Evolutionary conservation across 2,113 vertebrate species (phyloP), one percentile per base, ranked within the genome.

Genomic region (Noctilio leporinus): DNA sequence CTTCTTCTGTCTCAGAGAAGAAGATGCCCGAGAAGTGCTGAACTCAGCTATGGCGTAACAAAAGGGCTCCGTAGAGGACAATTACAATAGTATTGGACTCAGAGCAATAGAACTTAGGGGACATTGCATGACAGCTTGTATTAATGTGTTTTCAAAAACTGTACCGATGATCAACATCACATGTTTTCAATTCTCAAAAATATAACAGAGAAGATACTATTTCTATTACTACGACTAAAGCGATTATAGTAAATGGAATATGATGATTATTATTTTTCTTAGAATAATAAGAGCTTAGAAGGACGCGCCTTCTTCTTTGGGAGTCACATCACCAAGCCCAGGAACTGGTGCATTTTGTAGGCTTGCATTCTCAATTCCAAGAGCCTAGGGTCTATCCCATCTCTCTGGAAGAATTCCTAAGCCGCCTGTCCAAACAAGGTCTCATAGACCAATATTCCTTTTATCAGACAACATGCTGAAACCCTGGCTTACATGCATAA

Each of bases 391-490:
- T 65, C 80, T 26, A 2, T 22, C 55, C 80, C 82, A 64, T 72
- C 59, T 67, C 83, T 4, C 11, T 2, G 53, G 40, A 91, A 87
- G 6, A 87, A 77, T 84, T 82, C 84, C 40, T 0, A 35, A 89
- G 91, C 4, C 95, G 73, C 40, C 86, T 67, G 17, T 65, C 51
- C 14, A 11, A 91, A 0, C 35, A 19, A 19, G 3, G 15, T 30
- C 24, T 88, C 65, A 53, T 1, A 5, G 69, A 69, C 0, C 0
- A 62, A 30, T 14, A 69, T 24, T 93, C 81, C 81, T 91, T 89
- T 59, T 64, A 76, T 93, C 89, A 86, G 95, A 95, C 69, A 92
- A 86, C 33, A n/a, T 86, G 93, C 77, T 51, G 38, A 89, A 97
- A 97, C 11, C 59, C 83, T 93, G 57, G 84, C 49, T 57, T 83